phyloP scores from a whole-genome alignment of 2,113 vertebrate genomes.

The Conger conger region DNA sequence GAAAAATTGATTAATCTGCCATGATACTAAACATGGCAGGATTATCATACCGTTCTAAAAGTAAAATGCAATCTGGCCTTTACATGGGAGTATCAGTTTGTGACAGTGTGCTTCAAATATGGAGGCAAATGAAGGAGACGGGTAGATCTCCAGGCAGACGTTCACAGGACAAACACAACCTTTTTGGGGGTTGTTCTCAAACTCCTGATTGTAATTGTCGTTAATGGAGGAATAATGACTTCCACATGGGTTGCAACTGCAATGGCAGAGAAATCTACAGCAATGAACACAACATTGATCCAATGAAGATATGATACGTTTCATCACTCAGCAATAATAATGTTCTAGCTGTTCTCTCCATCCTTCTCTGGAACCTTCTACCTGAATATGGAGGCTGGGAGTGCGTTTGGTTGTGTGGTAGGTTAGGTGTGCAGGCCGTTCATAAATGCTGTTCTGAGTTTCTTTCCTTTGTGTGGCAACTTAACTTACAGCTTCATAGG shows the following conservation, averaged over 20 bases:
- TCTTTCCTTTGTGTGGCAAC: neutral
- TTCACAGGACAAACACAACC: neutral
- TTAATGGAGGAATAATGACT: constrained; percentile 27
- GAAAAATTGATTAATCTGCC: neutral
- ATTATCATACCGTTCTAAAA: neutral
- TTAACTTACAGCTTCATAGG: neutral
- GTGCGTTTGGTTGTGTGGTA: neutral
- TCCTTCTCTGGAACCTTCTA: neutral
- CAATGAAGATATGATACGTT: neutral
- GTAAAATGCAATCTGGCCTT: no score
- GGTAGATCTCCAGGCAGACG: neutral
- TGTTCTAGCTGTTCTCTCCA: neutral
- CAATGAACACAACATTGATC: neutral
- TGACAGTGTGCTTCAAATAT: constrained; percentile 12
- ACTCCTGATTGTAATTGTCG: constrained; percentile 18
- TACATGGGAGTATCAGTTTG: neutral
- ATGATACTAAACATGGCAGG: neutral
- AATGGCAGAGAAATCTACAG: neutral
- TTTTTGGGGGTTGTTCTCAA: neutral
- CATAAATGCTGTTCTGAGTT: neutral
- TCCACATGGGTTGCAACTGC: constrained; percentile 22
- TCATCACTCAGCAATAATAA: neutral
- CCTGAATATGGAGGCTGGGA: neutral
- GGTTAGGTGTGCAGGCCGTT: neutral
- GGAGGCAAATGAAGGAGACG: neutral